A percentile compares a stretch with the other conserved stretches of the same genome.
phyloP scores from a whole-genome alignment of 2,113 vertebrate genomes.

The Rhabdornis inornatus region DNA sequence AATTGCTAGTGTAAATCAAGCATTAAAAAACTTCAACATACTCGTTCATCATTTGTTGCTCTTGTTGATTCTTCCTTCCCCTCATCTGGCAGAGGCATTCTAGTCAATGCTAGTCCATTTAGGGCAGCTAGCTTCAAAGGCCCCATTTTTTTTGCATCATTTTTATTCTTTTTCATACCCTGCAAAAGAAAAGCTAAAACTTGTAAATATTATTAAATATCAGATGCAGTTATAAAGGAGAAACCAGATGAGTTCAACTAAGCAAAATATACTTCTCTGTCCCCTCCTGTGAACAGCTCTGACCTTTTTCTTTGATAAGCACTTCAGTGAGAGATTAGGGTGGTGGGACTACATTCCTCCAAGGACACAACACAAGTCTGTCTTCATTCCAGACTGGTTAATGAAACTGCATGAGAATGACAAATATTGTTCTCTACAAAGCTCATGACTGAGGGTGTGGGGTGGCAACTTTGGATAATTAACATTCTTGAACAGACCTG shows the following conservation, averaged over 20 bases:
- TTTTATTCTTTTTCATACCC: slow-evolving; percentile 92
- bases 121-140: slow-evolving; percentile 88
- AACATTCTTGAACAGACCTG: slow-evolving; percentile 9
- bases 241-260: background rate
- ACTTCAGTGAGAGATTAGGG: background rate
- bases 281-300: background rate
- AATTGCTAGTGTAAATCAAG: background rate
- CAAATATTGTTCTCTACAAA: slow-evolving; percentile 31
- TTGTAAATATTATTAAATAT: background rate
- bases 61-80: slow-evolving; percentile 83
- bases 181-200: slow-evolving; percentile 58
- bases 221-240: background rate
- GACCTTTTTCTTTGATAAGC: background rate
- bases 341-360: slow-evolving; percentile 66
- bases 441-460: slow-evolving; percentile 17
- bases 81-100: slow-evolving; percentile 82
- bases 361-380: slow-evolving; percentile 53
- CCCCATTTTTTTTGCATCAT: slow-evolving; percentile 89
- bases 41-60: slow-evolving; percentile 91
- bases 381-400: slow-evolving; percentile 62
- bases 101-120: slow-evolving; percentile 86
- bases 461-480: background rate
- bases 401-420: slow-evolving; percentile 39
- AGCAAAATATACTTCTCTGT: background rate
- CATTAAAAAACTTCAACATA: slow-evolving; percentile 43